phyloP scores from a whole-genome alignment of 2,888 invertebrate genomes.

The Metacarcinus magister region DNA sequence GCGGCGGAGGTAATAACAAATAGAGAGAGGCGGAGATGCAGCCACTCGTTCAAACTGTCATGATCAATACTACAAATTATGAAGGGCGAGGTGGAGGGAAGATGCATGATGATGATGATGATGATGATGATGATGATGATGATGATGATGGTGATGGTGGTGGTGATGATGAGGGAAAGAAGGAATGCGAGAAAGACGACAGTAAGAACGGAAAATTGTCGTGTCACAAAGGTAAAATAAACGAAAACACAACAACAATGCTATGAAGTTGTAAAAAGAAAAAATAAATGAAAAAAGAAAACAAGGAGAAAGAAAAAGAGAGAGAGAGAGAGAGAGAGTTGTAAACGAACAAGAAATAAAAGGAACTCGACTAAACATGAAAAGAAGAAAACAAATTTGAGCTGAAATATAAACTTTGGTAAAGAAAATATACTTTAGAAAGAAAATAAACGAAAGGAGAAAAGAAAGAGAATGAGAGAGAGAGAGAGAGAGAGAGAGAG shows the following conservation, averaged over 20 bases:
- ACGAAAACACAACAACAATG: neutral
- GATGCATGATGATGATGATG: neutral
- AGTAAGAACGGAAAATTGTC: neutral
- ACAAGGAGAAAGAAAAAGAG: no score
- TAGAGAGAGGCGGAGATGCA: neutral
- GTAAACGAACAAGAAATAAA: neutral
- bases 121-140: neutral
- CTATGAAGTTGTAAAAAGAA: neutral
- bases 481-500: constrained; percentile 61
- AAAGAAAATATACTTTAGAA: neutral
- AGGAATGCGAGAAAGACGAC: neutral
- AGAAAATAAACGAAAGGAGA: neutral
- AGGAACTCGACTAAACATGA: neutral
- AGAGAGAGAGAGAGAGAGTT: no score
- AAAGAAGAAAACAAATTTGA: neutral
- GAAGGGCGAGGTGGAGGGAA: neutral
- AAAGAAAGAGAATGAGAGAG: constrained; percentile 48
- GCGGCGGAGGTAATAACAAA: constrained; percentile 37
- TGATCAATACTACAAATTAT: constrained; percentile 49
- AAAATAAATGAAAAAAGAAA: no score
- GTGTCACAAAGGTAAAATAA: neutral
- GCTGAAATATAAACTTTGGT: neutral
- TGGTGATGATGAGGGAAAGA: neutral
- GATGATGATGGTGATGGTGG: neutral
- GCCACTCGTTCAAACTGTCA: constrained; percentile 28